Percentiles rank a stretch among this genome's conserved stretches.
phyloP scores from a whole-genome alignment of 2,113 vertebrate species.

The Sapajus apella region DNA sequence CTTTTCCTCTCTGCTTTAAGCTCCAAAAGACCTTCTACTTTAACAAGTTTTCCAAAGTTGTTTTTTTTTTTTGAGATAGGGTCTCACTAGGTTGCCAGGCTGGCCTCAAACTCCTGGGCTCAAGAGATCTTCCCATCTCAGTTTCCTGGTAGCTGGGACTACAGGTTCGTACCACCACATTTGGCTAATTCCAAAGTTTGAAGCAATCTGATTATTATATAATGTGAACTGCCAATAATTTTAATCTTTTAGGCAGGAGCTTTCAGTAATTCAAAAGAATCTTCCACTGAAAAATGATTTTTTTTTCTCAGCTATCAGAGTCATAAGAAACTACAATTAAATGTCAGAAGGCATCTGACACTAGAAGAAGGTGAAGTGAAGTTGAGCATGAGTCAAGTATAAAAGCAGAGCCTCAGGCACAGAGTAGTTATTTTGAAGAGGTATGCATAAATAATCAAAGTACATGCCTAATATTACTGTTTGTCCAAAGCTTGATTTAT shows the following conservation, averaged over 20 bases:
- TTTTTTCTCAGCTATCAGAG: background rate
- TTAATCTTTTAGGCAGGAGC: background rate
- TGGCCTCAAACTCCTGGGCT: background rate
- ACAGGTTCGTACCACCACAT: background rate
- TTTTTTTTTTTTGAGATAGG: background rate
- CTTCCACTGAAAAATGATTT: background rate
- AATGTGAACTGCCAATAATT: conserved; percentile 1
- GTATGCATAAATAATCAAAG: background rate
- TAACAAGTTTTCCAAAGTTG: background rate
- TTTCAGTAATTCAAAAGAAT: background rate
- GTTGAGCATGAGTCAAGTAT: background rate
- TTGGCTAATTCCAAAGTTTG: background rate
- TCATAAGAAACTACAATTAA: background rate
- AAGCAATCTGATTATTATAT: background rate
- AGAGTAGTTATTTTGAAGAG: background rate
- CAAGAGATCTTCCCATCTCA: background rate
- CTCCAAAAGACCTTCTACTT: background rate
- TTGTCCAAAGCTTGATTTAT: background rate
- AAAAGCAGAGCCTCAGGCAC: background rate
- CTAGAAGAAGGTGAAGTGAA: background rate
- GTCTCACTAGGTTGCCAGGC: background rate
- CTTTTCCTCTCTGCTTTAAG: background rate
- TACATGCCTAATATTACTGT: background rate
- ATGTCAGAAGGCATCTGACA: background rate
- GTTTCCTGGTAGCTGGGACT: background rate